These are phyloP conservation scores for Leptobrachium ailaonicum DNA, from an alignment of 2,113 vertebrate species.

Conservation along the genomic window DNA sequence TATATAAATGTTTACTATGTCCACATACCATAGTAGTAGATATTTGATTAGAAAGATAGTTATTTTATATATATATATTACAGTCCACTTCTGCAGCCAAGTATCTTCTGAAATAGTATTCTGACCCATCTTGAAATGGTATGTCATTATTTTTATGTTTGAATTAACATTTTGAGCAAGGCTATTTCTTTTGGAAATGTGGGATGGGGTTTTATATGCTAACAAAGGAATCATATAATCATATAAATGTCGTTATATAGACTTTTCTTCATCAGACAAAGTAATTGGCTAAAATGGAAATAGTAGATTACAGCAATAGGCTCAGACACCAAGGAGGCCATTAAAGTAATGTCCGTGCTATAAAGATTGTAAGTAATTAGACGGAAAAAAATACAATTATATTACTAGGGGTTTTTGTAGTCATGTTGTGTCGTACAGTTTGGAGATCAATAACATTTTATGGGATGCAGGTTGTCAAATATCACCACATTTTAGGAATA, in stretches of 20 bases:
- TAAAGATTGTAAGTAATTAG: slow-evolving; percentile 50
- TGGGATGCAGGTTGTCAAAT: slow-evolving; percentile 13
- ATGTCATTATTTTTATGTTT: slow-evolving; percentile 40
- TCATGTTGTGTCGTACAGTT: slow-evolving; percentile 40
- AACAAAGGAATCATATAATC: slow-evolving; percentile 51
- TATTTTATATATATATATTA: slow-evolving; percentile 3
- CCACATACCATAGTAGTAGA: no score
- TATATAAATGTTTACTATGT: no score
- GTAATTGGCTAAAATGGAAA: slow-evolving; percentile 51
- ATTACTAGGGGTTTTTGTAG: slow-evolving; percentile 34
- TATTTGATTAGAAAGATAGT: slow-evolving; percentile 5
- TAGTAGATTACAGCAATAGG: slow-evolving; percentile 44
- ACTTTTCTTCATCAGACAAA: slow-evolving; percentile 49
- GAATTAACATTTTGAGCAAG: slow-evolving; percentile 44
- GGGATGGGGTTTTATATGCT: slow-evolving; percentile 47
- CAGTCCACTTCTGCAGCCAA: slow-evolving; percentile 6
- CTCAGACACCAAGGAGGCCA: slow-evolving; percentile 48
- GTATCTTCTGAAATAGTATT: slow-evolving; percentile 15
- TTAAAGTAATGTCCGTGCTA: slow-evolving; percentile 48
- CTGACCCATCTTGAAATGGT: slow-evolving; percentile 25
- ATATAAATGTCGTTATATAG: slow-evolving; percentile 50
- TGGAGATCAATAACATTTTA: slow-evolving; percentile 48
- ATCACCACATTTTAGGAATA: not conserved
- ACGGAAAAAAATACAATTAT: slow-evolving; percentile 40
- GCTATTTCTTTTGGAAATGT: slow-evolving; percentile 44